Conservation (phyloP, 2,797 vertebrate genomes). For the Mus caroli region DNA sequence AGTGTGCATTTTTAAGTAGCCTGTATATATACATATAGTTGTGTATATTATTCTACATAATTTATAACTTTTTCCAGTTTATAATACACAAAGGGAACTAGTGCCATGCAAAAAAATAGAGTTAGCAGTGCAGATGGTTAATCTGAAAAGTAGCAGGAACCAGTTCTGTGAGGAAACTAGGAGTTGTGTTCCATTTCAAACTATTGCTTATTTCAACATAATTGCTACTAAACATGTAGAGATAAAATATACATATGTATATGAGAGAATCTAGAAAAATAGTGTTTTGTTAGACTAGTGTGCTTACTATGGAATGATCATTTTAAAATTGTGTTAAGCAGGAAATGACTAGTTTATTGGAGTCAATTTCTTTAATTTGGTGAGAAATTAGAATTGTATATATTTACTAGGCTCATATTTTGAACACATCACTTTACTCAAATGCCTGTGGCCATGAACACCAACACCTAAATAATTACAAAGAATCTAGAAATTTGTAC, state of each 20-base stretch:
- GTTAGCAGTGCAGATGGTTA: neutral
- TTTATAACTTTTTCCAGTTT: slow-evolving; percentile 29
- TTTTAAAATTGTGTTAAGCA: neutral
- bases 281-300: neutral
- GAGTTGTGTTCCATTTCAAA: neutral
- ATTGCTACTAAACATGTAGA: slow-evolving; percentile 6
- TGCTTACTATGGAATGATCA: neutral
- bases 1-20: slow-evolving; percentile 44
- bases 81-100: neutral
- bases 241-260: neutral
- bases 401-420: neutral
- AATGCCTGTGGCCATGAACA: accelerated
- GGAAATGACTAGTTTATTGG: slow-evolving; percentile 2
- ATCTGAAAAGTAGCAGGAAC: slow-evolving; percentile 14
- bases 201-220: neutral
- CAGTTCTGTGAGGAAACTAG: neutral
- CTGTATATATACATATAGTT: slow-evolving; percentile 32
- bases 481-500: neutral
- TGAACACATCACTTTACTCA: neutral
- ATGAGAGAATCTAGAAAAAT: neutral
- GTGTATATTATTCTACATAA: slow-evolving; percentile 58
- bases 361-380: neutral
- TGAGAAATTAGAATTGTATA: too few species aligned
- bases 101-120: slow-evolving; percentile 8
- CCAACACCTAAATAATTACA: neutral